A percentile compares a stretch with the other conserved stretches of the same genome.
Conservation (phyloP, 2,113 vertebrate species). For the Procavia capensis region DNA sequence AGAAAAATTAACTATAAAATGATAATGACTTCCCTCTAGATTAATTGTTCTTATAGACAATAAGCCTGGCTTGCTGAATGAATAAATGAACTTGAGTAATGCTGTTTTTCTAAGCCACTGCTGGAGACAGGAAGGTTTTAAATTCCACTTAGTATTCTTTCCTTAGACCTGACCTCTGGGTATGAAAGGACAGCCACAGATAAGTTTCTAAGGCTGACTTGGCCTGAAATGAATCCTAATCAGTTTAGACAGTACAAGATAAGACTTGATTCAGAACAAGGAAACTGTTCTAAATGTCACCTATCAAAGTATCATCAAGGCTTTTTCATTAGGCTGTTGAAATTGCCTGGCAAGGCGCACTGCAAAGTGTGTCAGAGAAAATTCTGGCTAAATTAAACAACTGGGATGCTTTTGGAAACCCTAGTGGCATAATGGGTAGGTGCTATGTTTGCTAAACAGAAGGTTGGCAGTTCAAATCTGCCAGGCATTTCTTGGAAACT, state of each 20-base stretch:
- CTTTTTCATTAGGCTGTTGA: not conserved
- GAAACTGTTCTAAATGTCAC: not conserved
- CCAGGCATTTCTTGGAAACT: too few species aligned
- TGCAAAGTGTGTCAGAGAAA: not conserved
- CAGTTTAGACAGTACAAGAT: constrained; percentile 6
- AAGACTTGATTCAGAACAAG: not conserved
- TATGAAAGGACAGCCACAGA: not conserved
- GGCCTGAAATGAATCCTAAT: constrained; percentile 21
- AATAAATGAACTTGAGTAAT: not conserved
- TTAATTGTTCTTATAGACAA: not conserved
- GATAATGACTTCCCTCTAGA: not conserved
- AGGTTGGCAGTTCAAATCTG: too few species aligned
- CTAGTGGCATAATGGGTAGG: too few species aligned
- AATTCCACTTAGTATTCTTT: constrained; percentile 34
- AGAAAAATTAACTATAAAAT: not conserved
- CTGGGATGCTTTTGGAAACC: not conserved
- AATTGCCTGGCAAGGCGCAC: not conserved
- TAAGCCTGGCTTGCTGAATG: not conserved
- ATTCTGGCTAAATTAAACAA: constrained; percentile 15
- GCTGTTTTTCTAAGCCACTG: not conserved
- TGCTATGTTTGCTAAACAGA: too few species aligned
- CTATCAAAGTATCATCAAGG: not conserved
- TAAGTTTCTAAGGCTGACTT: not conserved
- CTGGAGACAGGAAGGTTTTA: not conserved
- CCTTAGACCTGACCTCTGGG: not conserved